Base-by-base conservation (phyloP, 2,888 invertebrate species). In the Cepaea hortensis region DNA sequence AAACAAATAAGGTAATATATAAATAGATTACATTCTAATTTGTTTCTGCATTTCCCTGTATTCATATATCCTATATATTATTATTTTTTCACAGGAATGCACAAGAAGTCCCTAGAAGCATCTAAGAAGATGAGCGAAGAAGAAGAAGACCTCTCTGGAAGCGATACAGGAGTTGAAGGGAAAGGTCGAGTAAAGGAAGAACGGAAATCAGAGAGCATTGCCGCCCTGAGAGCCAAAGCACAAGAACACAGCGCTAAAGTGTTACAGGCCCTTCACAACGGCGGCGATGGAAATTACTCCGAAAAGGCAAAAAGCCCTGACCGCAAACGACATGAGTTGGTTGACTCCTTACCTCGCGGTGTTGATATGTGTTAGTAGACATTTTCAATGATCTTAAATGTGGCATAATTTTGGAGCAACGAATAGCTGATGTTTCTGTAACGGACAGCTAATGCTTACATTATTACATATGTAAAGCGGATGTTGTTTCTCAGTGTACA, bases 41-140 rank as follows among this genome's bases (percentile, higher is more conserved):
- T 1, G 35, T 35, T 35, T 35, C 35, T 35, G 1, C 35, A 35
- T 35, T 35, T 35, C 35, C 11, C 15, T 48, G 46, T 75, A n/a
- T 65, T 23, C 7, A 18, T 13, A 9, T 84, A 6, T 62, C 23
- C 3, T 68, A 6, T n/a, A 3, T 75, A 23, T 75, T 62, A 73
- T 77, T 50, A 15, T 76, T 20, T 68, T 86, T 81, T 11, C 11
- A 5, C 95, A 99, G 99, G 99, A 95, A 99, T 99, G 99, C 99
- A 99, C 95, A 97, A 99, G 93, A 99, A 99, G 95, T 98, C 98
- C 82, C 95, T 99, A 93, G 99, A 99, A 96, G 99, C 99, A 85
- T 98, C 99, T 90, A 98, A 98, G 92, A 97, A 98, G 94, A 96
- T 99, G 90, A 98, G 98, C 95, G 98, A 98, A 93, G 90, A 93